Conservation (phyloP, 2,113 vertebrate species). For the Alligator mississippiensis region DNA sequence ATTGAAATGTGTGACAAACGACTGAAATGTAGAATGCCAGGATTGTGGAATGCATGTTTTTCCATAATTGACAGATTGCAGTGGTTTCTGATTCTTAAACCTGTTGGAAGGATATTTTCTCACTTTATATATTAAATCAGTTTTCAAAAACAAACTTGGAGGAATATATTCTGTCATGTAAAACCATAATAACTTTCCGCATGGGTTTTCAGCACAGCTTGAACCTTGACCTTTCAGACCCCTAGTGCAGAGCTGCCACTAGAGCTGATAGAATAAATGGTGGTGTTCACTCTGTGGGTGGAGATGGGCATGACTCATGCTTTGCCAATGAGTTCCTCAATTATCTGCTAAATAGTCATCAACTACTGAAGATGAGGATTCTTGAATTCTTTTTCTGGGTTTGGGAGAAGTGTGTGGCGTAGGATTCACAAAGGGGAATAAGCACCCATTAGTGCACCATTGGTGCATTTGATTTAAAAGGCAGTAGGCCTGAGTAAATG, state of each 20-base stretch:
- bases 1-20: neutral
- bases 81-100: neutral
- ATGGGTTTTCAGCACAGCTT: neutral
- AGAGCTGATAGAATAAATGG: constrained; percentile 22
- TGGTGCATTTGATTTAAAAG: neutral
- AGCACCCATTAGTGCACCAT: neutral
- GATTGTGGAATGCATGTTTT: neutral
- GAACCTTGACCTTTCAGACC: neutral
- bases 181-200: neutral
- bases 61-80: constrained; percentile 17
- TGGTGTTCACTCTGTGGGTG: constrained; percentile 13
- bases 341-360: constrained; percentile 36
- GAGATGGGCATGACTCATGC: neutral
- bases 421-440: neutral
- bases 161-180: constrained; percentile 12
- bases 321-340: neutral
- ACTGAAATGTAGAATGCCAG: neutral
- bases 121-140: constrained; percentile 5
- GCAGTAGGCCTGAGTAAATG: neutral
- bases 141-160: constrained; percentile 12
- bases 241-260: fast-evolving
- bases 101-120: constrained; percentile 4
- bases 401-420: neutral
- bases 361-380: neutral
- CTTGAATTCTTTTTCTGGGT: neutral